Conservation (phyloP, 2,113 vertebrate genomes). For the Indri indri region DNA sequence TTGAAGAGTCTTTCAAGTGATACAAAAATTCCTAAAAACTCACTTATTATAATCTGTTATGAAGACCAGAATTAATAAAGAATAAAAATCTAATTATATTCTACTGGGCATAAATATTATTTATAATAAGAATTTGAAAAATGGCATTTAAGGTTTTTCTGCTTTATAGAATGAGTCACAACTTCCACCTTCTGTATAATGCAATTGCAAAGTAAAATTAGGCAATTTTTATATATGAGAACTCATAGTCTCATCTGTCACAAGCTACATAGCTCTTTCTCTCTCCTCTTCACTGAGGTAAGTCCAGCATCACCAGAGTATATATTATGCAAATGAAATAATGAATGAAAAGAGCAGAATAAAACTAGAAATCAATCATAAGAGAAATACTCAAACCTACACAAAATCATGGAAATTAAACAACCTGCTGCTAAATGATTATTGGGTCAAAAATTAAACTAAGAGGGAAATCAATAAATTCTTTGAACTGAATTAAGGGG, state of each 20-base stretch:
- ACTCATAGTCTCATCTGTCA: neutral
- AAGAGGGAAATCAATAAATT: no score
- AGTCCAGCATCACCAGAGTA: neutral
- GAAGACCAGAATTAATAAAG: constrained; percentile 43
- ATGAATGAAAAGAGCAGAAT: neutral
- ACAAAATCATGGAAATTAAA: no score
- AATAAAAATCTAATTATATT: constrained; percentile 1
- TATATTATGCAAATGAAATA: neutral
- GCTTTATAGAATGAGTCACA: neutral
- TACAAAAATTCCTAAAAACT: neutral
- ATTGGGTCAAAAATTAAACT: no score
- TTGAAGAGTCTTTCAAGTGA: neutral
- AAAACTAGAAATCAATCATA: no score
- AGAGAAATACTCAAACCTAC: no score
- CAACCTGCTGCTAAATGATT: no score
- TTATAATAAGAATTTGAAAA: neutral
- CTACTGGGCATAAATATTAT: neutral
- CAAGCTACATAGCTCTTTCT: neutral
- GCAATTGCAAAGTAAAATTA: neutral
- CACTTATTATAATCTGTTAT: constrained; percentile 27
- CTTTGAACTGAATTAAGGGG: no score
- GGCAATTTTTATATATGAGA: neutral
- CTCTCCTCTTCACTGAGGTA: neutral
- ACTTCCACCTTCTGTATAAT: constrained; percentile 5
- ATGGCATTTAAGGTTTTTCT: neutral